phyloP scores from a whole-genome alignment of 1,140 invertebrate species.

The Papilio machaon region DNA sequence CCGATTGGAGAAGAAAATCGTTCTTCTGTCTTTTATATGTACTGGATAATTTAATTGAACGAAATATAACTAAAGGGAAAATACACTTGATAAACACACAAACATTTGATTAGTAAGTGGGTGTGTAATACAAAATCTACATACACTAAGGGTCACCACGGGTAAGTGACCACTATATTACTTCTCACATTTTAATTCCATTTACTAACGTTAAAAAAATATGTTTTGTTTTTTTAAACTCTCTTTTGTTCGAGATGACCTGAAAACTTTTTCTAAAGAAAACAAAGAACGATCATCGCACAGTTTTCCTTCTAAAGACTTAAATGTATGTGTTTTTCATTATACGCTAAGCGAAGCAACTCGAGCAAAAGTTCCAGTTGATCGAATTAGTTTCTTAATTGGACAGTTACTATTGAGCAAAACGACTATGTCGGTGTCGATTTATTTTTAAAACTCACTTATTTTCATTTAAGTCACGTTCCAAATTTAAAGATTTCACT shows the following conservation, averaged over 20 bases:
- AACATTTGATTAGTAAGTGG: too few species aligned
- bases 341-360: conserved; percentile 3
- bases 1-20: not conserved
- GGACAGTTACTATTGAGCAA: not conserved
- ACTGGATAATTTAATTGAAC: not conserved
- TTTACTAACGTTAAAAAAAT: not conserved
- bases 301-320: not conserved
- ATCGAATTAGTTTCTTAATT: conserved; percentile 13
- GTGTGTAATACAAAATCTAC: too few species aligned
- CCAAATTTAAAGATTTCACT: not conserved
- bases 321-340: conserved; percentile 25
- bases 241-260: not conserved
- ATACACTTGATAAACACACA: too few species aligned
- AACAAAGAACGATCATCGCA: not conserved
- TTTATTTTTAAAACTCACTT: not conserved
- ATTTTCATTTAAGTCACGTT: not conserved
- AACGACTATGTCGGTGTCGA: not conserved
- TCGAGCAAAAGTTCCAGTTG: conserved; percentile 17
- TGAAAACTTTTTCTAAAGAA: not conserved
- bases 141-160: too few species aligned
- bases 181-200: too few species aligned
- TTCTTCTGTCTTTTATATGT: not conserved
- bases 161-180: not conserved
- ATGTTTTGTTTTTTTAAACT: not conserved
- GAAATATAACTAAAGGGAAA: too few species aligned